Base-by-base conservation (phyloP, 2,888 invertebrate species). In the Drosophila anomalipes region DNA sequence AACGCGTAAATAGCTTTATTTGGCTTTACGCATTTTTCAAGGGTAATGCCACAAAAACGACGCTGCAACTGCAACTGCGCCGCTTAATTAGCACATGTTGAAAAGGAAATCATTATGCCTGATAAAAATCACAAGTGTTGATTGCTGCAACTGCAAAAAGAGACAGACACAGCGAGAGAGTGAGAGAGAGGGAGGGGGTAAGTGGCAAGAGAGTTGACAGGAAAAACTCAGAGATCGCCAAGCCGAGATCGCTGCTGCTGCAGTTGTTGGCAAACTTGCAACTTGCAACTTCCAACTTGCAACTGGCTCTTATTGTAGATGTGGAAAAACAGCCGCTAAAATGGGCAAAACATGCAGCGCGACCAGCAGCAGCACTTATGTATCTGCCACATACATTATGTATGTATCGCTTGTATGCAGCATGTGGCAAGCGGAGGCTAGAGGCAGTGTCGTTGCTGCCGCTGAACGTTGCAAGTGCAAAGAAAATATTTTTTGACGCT, bases 121-220 rank as follows among this genome's bases (percentile, higher is more conserved):
- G 90, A 90, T 90, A 87, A 91, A 91, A 83, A 87, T 82, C 85
- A 89, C 85, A 90, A 89, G 91, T 91, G 91, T 89, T 91, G 87
- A 91, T 86, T 90, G 86, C 88, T 66, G 74, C 63, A 58, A 58
- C n/a, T 54, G 37, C 33, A 60, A 16, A 37, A 56, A 39, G 39
- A 37, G 9, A 47, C 35, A 26, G 4, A 9, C 19, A 9, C 16
- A 26, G 22, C 12, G 30, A 19, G 32, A 41, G 32, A 12, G 28
- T 5, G n/a, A 7, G 51, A 12, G 41, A 22, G 28, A n/a, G 44
- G 33, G 28, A 30, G 10, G 12, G 10, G 6, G 65, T 65, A 22
- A 66, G 7, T 53, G 53, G 68, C 81, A 88, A 76, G 83, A 65
- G 82, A 78, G 83, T 77, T 86, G 86, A 86, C 91, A 89, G 88